Conservation (phyloP, 2,797 vertebrate species). For the Mormyrus hasselquistii region DNA sequence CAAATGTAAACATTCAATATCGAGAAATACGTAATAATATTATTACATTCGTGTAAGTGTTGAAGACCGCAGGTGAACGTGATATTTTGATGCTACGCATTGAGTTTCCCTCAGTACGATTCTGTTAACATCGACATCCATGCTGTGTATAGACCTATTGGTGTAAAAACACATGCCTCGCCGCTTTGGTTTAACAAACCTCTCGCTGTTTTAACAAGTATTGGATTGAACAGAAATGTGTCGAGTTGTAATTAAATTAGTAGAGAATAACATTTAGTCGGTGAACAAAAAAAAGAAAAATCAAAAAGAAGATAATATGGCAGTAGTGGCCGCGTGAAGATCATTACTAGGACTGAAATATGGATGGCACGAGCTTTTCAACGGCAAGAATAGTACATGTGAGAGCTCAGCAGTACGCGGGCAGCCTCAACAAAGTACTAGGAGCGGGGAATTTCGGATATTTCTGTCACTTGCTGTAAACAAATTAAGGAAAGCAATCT, state of each 20-base stretch:
- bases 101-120: not conserved
- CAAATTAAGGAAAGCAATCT: not conserved
- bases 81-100: not conserved
- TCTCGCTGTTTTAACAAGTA: not conserved
- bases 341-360: not conserved
- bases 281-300: not conserved
- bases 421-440: not conserved
- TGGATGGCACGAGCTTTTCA: not conserved
- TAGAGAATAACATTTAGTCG: not conserved
- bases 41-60: not conserved
- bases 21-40: not conserved
- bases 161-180: not conserved
- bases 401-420: not conserved
- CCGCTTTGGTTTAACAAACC: not conserved
- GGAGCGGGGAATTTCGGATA: not conserved
- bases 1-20: not conserved
- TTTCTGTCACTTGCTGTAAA: not conserved
- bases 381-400: not conserved
- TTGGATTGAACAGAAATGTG: not conserved
- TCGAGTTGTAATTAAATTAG: not conserved
- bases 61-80: not conserved
- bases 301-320: not conserved
- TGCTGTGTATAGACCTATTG: not conserved
- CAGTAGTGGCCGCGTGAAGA: not conserved
- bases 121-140: not conserved